Base-by-base conservation (phyloP, 2,888 invertebrate species). In the Dorcus parallelipipedus region DNA sequence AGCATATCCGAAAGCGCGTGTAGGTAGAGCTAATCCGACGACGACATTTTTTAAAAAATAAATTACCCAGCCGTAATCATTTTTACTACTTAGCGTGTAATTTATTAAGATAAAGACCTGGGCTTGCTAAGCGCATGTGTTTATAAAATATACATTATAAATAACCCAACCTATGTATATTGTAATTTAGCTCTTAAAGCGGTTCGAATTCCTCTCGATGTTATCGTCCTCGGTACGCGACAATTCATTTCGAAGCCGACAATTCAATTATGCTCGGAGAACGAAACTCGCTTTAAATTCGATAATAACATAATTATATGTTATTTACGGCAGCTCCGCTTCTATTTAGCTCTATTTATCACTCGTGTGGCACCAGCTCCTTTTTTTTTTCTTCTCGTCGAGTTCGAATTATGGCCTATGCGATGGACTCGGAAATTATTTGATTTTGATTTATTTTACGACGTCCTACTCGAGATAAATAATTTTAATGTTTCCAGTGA, bases 251-350 rank as follows among this genome's bases (percentile, higher is more conserved):
- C 54, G 9, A 23, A 58, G 49, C 51, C 57, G 60, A 54, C 60
- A 54, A 60, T 57, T 60, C 60, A 60, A 60, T 60, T 60, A 60
- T 50, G 54, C 54, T 42, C 51, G 40, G 39, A 47, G 52, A 56
- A 56, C 48, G 56, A 52, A 52, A 55, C 50, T 50, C 54, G 33
- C 55, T 57, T 57, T 60, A 62, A 58, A 60, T 58, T 60, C 58
- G 62, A 62, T 64, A 62, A 62, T 59, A 62, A 60, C 56, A 56
- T 59, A 64, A 60, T 64, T 63, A 63, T 55, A 48, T 49, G 45
- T 54, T 54, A 56, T 63, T 63, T 63, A 63, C 58, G 47, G 55
- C 56, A 53, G 45, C 47, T 58, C 56, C 41, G 49, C 50, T 61
- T 56, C 52, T 54, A 56, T 52, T 47, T 53, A 56, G 38, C 50